Evolutionary conservation across 2,888 invertebrate species (phyloP).

Genomic region (Rapana venosa): DNA sequence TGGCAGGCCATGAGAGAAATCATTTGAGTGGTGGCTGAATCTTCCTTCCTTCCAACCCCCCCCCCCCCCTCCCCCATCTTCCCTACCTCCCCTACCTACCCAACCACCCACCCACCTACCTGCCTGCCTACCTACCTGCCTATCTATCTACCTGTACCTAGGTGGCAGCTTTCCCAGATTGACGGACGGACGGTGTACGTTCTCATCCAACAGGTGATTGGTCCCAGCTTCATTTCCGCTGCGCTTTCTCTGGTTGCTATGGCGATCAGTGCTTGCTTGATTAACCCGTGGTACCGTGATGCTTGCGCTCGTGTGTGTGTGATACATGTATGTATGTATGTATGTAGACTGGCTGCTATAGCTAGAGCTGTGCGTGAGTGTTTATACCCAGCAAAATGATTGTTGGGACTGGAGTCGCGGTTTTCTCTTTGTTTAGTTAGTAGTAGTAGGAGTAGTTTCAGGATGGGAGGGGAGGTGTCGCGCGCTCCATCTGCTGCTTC

Average conservation of each 20-base stretch:
- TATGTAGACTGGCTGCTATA: too few species aligned
- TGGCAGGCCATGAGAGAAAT: too few species aligned
- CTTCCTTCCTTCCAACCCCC: background rate
- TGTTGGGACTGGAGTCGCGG: too few species aligned
- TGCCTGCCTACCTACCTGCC: background rate
- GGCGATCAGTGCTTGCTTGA: background rate
- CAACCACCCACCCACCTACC: background rate
- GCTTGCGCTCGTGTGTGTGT: too few species aligned
- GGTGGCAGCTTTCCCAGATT: background rate
- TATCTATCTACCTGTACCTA: background rate
- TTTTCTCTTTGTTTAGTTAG: too few species aligned
- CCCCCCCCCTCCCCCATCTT: background rate
- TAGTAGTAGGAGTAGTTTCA: too few species aligned
- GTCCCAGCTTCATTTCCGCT: background rate
- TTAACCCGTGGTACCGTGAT: too few species aligned
- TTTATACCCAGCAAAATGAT: too few species aligned
- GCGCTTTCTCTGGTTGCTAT: background rate
- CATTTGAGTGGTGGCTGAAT: background rate
- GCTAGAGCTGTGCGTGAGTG: too few species aligned
- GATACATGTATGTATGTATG: too few species aligned
- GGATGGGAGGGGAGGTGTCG: too few species aligned
- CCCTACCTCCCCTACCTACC: background rate
- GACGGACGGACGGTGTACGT: background rate
- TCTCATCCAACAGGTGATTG: slow-evolving; percentile 8
- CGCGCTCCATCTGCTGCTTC: too few species aligned